A percentile compares a stretch with the other conserved stretches of the same genome.
These are phyloP conservation scores for Rhizoglyphus robini DNA, from an alignment of 1,140 invertebrate genomes.

Conservation along the genomic window DNA sequence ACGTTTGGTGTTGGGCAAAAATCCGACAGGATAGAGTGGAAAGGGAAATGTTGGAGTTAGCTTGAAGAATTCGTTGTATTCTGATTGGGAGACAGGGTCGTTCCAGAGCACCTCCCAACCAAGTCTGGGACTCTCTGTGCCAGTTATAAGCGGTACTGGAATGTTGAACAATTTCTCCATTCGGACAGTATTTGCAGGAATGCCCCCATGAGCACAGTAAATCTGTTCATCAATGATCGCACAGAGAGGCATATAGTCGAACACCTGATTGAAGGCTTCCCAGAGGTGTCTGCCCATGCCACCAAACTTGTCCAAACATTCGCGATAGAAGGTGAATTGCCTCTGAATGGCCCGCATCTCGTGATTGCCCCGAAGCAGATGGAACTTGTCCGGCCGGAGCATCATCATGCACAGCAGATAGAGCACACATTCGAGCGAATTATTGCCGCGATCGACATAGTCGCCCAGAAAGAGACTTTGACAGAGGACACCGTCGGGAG, in stretches of 20 bases:
- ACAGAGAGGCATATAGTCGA: constrained; percentile 53
- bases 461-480: constrained; percentile 50
- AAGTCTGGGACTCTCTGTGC: constrained; percentile 43
- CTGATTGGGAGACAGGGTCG: constrained; percentile 44
- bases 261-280: constrained; percentile 53
- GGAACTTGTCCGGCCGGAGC: constrained; percentile 44
- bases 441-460: constrained; percentile 49
- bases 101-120: constrained; percentile 67
- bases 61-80: constrained; percentile 14
- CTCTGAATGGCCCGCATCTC: constrained; percentile 50
- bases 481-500: constrained; percentile 38
- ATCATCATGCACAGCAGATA: constrained; percentile 52
- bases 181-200: constrained; percentile 46
- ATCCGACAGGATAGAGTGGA: constrained; percentile 39
- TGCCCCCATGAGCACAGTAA: constrained; percentile 59
- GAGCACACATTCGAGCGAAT: constrained; percentile 39
- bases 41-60: constrained; percentile 1
- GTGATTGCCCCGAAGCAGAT: constrained; percentile 48
- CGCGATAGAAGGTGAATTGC: constrained; percentile 50
- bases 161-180: constrained; percentile 43
- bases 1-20: constrained; percentile 49
- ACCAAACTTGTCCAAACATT: constrained; percentile 54
- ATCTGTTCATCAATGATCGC: constrained; percentile 50
- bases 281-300: constrained; percentile 46
- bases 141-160: constrained; percentile 46